These are phyloP conservation scores for Vanessa tameamea DNA, from an alignment of 1,140 invertebrate species.

Conservation along the genomic window DNA sequence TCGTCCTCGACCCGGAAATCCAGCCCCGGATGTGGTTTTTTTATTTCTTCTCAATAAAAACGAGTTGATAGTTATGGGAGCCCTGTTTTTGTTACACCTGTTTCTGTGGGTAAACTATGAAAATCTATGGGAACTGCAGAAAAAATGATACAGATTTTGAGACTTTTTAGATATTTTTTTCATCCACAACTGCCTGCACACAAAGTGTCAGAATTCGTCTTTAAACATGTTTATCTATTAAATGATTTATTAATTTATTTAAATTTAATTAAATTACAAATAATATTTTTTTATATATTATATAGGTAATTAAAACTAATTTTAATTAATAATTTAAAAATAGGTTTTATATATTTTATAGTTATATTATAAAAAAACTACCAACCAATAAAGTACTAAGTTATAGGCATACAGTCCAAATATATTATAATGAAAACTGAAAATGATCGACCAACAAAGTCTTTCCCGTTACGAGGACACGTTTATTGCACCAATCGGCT, in stretches of 20 bases:
- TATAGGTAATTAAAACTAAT: background rate
- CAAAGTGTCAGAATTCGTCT: too few relatives aligned
- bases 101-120: conserved; percentile 57
- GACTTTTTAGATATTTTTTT: background rate
- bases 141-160: conserved; percentile 47
- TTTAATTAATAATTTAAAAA: background rate
- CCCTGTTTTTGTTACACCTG: conserved; percentile 69
- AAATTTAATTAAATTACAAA: too few relatives aligned
- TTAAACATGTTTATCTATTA: too few relatives aligned
- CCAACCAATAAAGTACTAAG: too few relatives aligned
- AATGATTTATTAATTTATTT: too few relatives aligned
- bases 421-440: conserved; percentile 14
- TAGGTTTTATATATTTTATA: too few relatives aligned
- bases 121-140: conserved; percentile 38
- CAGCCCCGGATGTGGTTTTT: conserved; percentile 65
- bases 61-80: conserved; percentile 60
- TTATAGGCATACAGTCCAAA: background rate
- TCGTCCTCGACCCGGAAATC: conserved; percentile 62
- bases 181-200: background rate
- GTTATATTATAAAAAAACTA: too few relatives aligned
- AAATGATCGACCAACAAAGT: conserved; percentile 8
- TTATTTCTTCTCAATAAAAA: conserved; percentile 54
- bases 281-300: too few relatives aligned
- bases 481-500: conserved; percentile 40
- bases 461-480: conserved; percentile 23